Base-by-base conservation (phyloP, 2,797 vertebrate genomes). In the Anabas testudineus region DNA sequence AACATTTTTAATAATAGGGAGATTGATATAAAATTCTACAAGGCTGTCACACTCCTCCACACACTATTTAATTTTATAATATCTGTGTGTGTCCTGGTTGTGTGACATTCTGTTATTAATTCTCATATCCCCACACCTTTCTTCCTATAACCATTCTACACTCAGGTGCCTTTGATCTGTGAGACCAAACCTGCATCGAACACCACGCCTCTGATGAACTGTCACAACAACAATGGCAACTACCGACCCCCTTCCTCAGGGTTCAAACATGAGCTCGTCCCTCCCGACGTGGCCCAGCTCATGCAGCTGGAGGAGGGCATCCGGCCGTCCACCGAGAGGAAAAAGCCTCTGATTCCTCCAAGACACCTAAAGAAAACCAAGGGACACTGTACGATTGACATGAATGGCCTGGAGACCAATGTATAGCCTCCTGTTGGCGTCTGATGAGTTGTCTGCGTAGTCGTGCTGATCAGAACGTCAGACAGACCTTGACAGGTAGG, bases 381-480 rank as follows among this genome's bases (percentile, higher is more conserved):
- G 89, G 95, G 96, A 74, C 96, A 97, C 85, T 98, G 96, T 82
- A 87, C 95, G 80, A 95, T 98, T 54, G 96, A 99, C 90, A 97
- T 99, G 92, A 96, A 95, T 21, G 97, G 98, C 90, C 93, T 99
- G 19, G 97, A 99, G 93, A 98, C 97, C 73, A 98, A 97, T 0
- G 94, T 95, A 87, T 94, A 94, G 82, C 78, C 78, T 54, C 73
- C 37, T 21, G 12, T 12, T 30, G 15, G 8, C 32, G 52, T 37
- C 3, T 26, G 24, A 45, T 0, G 1, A 13, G 45, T 32, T 21
- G 26, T 59, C 28, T 66, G 16, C 16, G 26, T 32, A 3, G 46
- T 34, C 41, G 13, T n/a, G 51, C 30, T 28, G 55, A 56, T 45
- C 32, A 52, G 51, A 51, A 32, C 1, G 16, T 74, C 30, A 1